Evolutionary conservation across 2,888 invertebrate species (phyloP).

Genomic region (Sisyra nigra): DNA sequence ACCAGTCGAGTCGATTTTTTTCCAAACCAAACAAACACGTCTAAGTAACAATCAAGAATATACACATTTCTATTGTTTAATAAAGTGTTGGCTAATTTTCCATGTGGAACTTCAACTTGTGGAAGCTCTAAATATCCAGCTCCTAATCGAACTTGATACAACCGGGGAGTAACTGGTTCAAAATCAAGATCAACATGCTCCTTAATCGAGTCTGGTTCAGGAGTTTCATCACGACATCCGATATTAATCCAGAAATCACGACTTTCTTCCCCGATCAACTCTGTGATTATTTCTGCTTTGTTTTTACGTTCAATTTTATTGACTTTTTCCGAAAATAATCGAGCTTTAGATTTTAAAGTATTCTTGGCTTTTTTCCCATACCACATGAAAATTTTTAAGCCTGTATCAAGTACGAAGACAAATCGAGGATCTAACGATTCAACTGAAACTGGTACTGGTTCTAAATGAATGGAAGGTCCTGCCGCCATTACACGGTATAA

Average conservation of each 20-base stretch:
- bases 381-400: constrained; percentile 81
- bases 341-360: constrained; percentile 72
- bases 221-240: constrained; percentile 35
- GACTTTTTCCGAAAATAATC: constrained; percentile 92
- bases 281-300: constrained; percentile 75
- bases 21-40: constrained; percentile 96
- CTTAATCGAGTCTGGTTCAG: constrained; percentile 34
- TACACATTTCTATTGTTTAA: constrained; percentile 88
- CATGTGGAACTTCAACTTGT: constrained; percentile 67
- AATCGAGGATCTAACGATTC: constrained; percentile 76
- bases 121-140: constrained; percentile 98
- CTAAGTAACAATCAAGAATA: constrained; percentile 84
- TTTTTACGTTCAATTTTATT: constrained; percentile 97
- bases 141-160: constrained; percentile 92
- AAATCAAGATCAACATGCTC: constrained; percentile 58
- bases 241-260: constrained; percentile 71
- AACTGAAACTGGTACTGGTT: constrained; percentile 59
- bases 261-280: constrained; percentile 68
- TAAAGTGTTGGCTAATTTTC: constrained; percentile 57
- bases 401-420: constrained; percentile 84
- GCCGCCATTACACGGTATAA: constrained; percentile 80
- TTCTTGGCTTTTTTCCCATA: constrained; percentile 75
- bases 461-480: constrained; percentile 75
- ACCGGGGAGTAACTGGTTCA: constrained; percentile 46
- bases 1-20: constrained; percentile 92